Evolutionary conservation across 1,140 invertebrate species (phyloP).

Genomic region (Drosophila bifasciata): DNA sequence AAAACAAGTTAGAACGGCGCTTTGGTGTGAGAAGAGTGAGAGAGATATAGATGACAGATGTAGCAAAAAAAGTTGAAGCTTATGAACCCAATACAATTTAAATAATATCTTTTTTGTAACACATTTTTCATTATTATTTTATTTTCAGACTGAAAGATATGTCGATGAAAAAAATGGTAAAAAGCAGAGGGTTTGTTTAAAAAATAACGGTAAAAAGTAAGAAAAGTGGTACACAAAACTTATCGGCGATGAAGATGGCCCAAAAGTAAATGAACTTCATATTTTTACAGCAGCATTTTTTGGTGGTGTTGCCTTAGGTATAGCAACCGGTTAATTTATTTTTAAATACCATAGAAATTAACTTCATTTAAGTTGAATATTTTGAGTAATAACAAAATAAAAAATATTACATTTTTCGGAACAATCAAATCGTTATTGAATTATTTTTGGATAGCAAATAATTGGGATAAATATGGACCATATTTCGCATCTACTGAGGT

Average conservation of each 20-base stretch:
- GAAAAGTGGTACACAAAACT: constrained; percentile 89
- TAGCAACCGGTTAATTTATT: constrained; percentile 78
- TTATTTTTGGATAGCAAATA: no score
- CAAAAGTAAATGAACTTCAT: constrained; percentile 89
- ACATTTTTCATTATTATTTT: constrained; percentile 10
- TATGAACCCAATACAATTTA: no score
- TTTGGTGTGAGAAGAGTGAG: no score
- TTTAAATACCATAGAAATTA: constrained; percentile 14
- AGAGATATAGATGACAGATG: no score
- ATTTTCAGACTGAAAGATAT: constrained; percentile 89
- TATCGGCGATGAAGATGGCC: constrained; percentile 87
- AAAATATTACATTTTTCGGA: no score
- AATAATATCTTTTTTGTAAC: no score
- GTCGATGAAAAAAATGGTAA: constrained; percentile 91
- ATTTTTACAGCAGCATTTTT: constrained; percentile 90
- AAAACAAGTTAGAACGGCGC: no score
- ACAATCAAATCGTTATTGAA: no score
- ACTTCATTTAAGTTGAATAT: neutral
- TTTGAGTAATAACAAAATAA: no score
- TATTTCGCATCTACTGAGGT: no score
- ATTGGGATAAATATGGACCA: no score
- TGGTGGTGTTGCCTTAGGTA: constrained; percentile 89
- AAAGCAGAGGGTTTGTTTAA: constrained; percentile 90
- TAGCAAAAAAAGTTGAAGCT: no score
- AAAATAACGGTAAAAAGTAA: constrained; percentile 88